phyloP scores from a whole-genome alignment of 2,888 invertebrate genomes.

The Torymus auratus region DNA sequence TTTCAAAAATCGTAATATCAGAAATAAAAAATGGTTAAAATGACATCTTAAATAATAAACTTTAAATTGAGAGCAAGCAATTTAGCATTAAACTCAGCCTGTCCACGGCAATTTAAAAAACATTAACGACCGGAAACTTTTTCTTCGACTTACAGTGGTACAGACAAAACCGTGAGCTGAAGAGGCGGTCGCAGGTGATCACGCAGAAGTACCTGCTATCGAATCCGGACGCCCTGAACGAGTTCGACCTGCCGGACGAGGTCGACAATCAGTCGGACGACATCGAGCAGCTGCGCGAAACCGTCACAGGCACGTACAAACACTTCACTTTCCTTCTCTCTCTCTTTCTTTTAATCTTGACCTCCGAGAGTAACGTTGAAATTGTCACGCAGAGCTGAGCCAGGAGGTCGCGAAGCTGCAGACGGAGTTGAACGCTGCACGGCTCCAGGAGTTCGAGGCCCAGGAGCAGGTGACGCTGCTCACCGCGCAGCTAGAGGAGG shows the following conservation, averaged over 20 bases:
- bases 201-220: constrained; percentile 79
- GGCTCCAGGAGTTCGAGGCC: constrained; percentile 84
- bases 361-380: neutral
- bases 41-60: too few species aligned
- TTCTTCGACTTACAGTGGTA: constrained; percentile 80
- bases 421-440: constrained; percentile 82
- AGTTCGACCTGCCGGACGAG: constrained; percentile 70
- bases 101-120: too few species aligned
- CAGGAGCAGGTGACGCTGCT: constrained; percentile 79
- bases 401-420: constrained; percentile 82
- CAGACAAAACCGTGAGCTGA: constrained; percentile 85
- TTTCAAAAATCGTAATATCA: too few species aligned
- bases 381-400: constrained; percentile 78
- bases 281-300: constrained; percentile 83
- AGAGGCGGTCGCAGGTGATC: constrained; percentile 83
- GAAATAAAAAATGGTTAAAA: too few species aligned
- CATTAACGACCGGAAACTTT: too few species aligned
- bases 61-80: too few species aligned
- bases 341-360: neutral
- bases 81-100: too few species aligned
- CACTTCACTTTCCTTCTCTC: neutral
- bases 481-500: constrained; percentile 78
- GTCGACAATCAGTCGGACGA: constrained; percentile 77
- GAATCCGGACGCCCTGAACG: constrained; percentile 78
- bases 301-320: constrained; percentile 78